A percentile compares a stretch with the other conserved stretches of the same genome.
Evolutionary conservation across 1,140 invertebrate species (phyloP).

Genomic region (Psilanteris sp.): DNA sequence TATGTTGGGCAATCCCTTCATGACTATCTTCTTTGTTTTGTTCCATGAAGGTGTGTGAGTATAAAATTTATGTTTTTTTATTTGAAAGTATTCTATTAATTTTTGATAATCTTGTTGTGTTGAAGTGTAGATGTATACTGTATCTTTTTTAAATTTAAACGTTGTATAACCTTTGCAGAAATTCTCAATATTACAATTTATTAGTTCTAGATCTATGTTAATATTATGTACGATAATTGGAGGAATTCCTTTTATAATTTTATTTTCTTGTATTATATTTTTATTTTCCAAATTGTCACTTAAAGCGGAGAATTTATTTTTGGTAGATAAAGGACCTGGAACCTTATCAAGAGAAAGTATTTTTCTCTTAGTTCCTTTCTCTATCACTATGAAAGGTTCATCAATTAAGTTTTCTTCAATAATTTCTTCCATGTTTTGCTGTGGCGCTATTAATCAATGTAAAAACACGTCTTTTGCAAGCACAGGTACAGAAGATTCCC

Average conservation of each 20-base stretch:
- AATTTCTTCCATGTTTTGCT: too few species aligned
- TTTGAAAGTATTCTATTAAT: not conserved
- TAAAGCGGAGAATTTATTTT: too few species aligned
- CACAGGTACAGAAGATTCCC: too few species aligned
- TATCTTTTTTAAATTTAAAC: not conserved
- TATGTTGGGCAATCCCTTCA: slow-evolving; percentile 1
- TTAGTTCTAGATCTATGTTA: not conserved
- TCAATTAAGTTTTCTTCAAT: too few species aligned
- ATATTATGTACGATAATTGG: not conserved
- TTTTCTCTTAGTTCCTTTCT: too few species aligned
- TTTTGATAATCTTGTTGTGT: not conserved
- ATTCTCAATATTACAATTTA: not conserved
- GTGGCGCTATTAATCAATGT: too few species aligned
- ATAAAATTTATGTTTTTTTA: not conserved
- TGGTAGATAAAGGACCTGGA: too few species aligned
- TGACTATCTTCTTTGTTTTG: slow-evolving; percentile 12
- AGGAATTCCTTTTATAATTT: not conserved
- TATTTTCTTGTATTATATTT: too few species aligned
- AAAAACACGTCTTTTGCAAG: too few species aligned
- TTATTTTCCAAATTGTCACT: too few species aligned
- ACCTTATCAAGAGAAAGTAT: too few species aligned
- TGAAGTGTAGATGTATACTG: not conserved
- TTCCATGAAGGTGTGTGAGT: slow-evolving; percentile 5
- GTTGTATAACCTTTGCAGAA: not conserved
- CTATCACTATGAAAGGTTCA: too few species aligned